These are phyloP conservation scores for Columba guinea DNA, from an alignment of 2,797 vertebrate genomes.

Conservation along the genomic window DNA sequence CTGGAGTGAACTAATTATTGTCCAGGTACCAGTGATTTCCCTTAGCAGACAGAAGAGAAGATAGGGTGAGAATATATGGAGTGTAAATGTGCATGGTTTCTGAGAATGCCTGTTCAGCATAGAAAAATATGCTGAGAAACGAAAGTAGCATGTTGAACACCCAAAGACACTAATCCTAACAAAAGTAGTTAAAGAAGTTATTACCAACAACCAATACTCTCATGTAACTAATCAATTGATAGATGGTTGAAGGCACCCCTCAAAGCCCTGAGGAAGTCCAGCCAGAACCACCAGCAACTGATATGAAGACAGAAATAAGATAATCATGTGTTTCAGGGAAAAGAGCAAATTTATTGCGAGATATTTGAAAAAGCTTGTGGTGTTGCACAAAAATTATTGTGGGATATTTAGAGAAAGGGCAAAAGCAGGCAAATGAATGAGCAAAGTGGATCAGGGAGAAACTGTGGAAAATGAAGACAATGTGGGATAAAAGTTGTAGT, in stretches of 20 bases:
- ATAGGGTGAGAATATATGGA: background rate
- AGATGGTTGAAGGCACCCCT: background rate
- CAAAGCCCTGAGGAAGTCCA: background rate
- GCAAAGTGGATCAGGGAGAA: background rate
- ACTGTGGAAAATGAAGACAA: background rate
- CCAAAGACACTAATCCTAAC: background rate
- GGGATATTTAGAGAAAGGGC: background rate
- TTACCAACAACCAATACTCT: background rate
- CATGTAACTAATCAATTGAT: background rate
- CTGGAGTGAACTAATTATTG: background rate
- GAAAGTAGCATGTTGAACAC: background rate
- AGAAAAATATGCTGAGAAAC: background rate
- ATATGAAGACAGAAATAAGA: background rate
- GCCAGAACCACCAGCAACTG: background rate
- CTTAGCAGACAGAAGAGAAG: background rate
- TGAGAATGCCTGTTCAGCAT: background rate
- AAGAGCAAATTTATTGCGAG: background rate
- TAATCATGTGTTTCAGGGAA: background rate
- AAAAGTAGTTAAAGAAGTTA: background rate
- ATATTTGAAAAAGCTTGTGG: background rate
- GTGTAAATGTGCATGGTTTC: accelerated
- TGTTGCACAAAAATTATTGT: background rate
- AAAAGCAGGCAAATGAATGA: background rate
- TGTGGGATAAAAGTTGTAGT: background rate
- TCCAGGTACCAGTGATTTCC: background rate